Base-by-base conservation (phyloP, 2,113 vertebrate species). In the Melanocharis versteri region DNA sequence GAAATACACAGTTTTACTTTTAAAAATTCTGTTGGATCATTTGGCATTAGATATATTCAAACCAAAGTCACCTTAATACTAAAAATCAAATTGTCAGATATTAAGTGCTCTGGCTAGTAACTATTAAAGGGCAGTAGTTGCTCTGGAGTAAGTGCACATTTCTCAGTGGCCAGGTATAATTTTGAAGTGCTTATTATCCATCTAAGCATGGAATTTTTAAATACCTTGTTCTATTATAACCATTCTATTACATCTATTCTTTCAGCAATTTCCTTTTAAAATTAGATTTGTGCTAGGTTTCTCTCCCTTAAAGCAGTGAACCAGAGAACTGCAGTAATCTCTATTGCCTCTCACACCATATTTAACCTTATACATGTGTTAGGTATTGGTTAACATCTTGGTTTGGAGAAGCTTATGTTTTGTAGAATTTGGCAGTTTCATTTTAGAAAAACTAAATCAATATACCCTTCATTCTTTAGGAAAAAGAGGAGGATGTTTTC, bases 21-120 rank as follows among this genome's bases (percentile, higher is more conserved):
- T 1, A 8, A 54, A 94, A 91, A 82, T 66, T 91, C 79, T 73
- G 28, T 89, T 88, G 72, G 30, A 96, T 92, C 80, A 96, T 94
- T 95, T 58, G 11, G 79, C 81, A 94, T 92, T 93, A 97, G 95
- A 88, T 77, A 89, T 44, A 65, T 65, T 94, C 80, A 93, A 89
- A 91, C 70, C 77, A 97, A 98, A 97, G 97, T 98, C 97, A 98
- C 97, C 97, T 98, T 98, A 97, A 98, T 96, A 96, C 96, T 98
- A 98, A 98, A 98, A 92, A 68, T 86, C 80, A 94, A 96, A 97
- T 87, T 94, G 87, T 94, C 83, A 91, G 77, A 78, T 94, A 95
- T 89, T 94, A 90, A 97, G 95, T 95, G 45, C 83, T 96, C 96
- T 96, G 97, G 81, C 88, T 97, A 97, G 72, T 57, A 69, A 94